Conservation (phyloP, 2,797 vertebrate species). For the Dipus sagitta region DNA sequence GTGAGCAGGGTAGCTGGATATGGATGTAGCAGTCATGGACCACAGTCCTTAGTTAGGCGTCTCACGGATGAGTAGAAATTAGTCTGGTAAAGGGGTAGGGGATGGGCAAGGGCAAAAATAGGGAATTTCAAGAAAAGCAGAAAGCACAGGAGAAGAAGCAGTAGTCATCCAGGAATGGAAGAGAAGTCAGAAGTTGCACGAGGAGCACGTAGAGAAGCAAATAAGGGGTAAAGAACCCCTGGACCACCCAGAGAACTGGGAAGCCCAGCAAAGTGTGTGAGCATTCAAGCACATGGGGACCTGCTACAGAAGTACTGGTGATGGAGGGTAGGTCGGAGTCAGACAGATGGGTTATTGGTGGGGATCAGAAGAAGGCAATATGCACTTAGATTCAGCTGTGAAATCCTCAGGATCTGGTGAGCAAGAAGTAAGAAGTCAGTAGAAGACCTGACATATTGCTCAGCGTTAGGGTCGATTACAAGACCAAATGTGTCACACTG, state of each 20-base stretch:
- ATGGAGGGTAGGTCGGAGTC: not conserved
- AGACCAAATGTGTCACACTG: not conserved
- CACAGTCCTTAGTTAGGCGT: not conserved
- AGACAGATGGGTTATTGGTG: not conserved
- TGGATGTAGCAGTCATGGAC: accelerated
- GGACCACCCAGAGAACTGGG: no score
- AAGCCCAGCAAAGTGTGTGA: not conserved
- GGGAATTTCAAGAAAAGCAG: not conserved
- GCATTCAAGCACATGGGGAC: not conserved
- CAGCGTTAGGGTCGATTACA: not conserved
- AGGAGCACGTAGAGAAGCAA: not conserved
- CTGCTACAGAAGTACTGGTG: not conserved
- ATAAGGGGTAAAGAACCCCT: not conserved
- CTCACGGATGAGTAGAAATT: not conserved
- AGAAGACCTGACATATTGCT: no score
- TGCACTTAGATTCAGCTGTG: not conserved
- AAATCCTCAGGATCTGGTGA: not conserved
- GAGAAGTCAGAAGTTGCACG: not conserved
- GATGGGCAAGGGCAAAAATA: not conserved
- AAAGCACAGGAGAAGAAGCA: no score
- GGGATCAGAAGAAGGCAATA: not conserved
- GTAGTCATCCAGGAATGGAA: not conserved
- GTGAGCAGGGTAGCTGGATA: not conserved
- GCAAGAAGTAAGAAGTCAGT: not conserved
- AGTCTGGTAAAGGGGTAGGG: not conserved